phyloP scores from a whole-genome alignment of 2,888 invertebrate genomes.

The Dysmachus trigonus region DNA sequence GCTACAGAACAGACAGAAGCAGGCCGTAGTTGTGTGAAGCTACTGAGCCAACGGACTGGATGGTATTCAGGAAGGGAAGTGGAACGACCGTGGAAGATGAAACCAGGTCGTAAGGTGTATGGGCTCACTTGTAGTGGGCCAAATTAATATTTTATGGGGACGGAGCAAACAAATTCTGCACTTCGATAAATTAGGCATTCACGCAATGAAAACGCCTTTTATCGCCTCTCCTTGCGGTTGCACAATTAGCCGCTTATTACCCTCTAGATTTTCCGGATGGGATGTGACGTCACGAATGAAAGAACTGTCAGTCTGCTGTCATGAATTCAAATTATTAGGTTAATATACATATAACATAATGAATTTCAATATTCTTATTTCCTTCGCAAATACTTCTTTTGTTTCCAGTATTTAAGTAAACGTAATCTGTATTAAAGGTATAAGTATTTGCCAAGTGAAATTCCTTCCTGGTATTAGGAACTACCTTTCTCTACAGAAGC shows the following conservation, averaged over 20 bases:
- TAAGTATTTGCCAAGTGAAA: too few relatives aligned
- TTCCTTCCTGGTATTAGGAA: too few relatives aligned
- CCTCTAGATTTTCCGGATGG: background rate
- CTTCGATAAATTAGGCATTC: background rate
- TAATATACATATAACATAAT: background rate
- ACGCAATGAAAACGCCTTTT: background rate
- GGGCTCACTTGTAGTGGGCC: background rate
- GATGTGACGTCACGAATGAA: background rate
- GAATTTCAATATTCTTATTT: background rate
- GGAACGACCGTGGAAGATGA: background rate
- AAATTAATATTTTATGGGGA: constrained; percentile 18
- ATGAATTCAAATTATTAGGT: background rate
- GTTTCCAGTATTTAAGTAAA: background rate
- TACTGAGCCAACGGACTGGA: background rate
- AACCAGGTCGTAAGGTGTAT: constrained; percentile 3
- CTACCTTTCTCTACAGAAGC: too few relatives aligned
- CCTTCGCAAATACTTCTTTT: background rate
- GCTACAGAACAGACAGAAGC: background rate
- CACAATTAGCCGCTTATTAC: background rate
- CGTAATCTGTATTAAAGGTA: too few relatives aligned
- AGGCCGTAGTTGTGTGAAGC: background rate
- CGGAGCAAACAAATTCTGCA: constrained; percentile 3
- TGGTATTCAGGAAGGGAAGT: background rate
- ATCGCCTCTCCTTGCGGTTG: background rate
- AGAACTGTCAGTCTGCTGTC: background rate